Percentiles rank a stretch among this genome's conserved stretches.
These are phyloP conservation scores for Zapus hudsonius DNA, from an alignment of 2,113 vertebrate species.

Conservation along the genomic window DNA sequence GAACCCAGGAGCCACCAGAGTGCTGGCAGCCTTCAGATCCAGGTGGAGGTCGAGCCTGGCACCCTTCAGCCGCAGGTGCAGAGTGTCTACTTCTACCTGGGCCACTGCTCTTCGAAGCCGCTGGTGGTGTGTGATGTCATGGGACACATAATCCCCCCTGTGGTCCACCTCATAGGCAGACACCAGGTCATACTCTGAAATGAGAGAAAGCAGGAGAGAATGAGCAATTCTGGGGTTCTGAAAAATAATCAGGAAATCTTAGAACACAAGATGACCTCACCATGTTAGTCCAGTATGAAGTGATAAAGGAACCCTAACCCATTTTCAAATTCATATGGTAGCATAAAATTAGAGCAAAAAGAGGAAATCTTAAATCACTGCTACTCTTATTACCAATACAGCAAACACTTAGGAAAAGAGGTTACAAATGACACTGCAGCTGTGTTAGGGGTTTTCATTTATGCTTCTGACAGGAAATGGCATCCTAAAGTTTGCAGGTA, in stretches of 20 bases:
- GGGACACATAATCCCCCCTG: slow-evolving; percentile 88
- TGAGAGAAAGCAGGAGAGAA: background rate
- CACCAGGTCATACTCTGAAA: slow-evolving; percentile 91
- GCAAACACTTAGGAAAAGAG: background rate
- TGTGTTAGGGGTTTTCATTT: background rate
- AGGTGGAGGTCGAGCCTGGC: slow-evolving; percentile 90
- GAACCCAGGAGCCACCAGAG: slow-evolving; percentile 90
- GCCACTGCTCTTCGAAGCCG: slow-evolving; percentile 80
- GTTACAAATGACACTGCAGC: background rate
- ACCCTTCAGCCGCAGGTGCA: slow-evolving; percentile 89
- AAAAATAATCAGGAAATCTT: background rate
- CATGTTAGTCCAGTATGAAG: too few species aligned
- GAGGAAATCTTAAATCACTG: background rate
- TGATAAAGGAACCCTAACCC: fast-evolving
- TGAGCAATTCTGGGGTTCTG: background rate
- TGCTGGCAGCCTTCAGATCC: slow-evolving; percentile 85
- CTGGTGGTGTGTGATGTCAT: slow-evolving; percentile 87
- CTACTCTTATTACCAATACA: background rate
- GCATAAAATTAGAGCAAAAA: fast-evolving
- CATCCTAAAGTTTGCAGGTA: too few species aligned
- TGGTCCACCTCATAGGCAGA: slow-evolving; percentile 90
- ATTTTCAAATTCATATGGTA: fast-evolving
- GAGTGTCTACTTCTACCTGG: slow-evolving; percentile 41
- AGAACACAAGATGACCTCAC: background rate
- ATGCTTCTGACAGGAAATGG: too few species aligned